Percentiles rank a stretch among this genome's conserved stretches.
phyloP scores from a whole-genome alignment of 2,113 vertebrate genomes.

The Pluvialis apricaria region DNA sequence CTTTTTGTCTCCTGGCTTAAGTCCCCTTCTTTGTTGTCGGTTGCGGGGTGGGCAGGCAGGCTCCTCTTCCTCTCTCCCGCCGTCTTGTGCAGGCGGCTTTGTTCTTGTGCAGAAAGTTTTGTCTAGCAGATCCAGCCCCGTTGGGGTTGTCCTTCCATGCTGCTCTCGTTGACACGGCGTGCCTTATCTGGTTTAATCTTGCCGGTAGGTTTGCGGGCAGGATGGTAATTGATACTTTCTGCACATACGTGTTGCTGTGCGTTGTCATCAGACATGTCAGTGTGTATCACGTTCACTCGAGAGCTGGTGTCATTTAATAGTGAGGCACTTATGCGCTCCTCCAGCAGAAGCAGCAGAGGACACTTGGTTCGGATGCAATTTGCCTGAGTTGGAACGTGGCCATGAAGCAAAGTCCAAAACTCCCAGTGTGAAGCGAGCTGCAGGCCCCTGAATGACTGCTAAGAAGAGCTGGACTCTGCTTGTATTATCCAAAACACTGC shows the following conservation, averaged over 20 bases:
- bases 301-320: background rate
- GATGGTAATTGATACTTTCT: background rate
- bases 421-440: background rate
- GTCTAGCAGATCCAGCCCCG: background rate
- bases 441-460: background rate
- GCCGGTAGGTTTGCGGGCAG: background rate
- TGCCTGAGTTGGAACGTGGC: background rate
- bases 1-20: background rate
- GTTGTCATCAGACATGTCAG: background rate
- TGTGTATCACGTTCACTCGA: background rate
- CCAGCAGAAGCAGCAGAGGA: background rate
- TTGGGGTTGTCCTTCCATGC: fast-evolving
- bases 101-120: background rate
- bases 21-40: background rate
- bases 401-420: background rate
- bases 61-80: background rate
- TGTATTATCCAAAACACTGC: background rate
- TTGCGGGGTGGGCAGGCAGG: background rate
- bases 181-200: background rate
- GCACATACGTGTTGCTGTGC: background rate
- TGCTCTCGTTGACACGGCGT: background rate
- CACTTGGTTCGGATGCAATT: background rate
- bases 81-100: background rate
- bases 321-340: fast-evolving
- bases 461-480: background rate